Percentiles rank a stretch among this genome's conserved stretches.
Conservation (phyloP, 2,888 invertebrate genomes). For the Dugesia japonica region DNA sequence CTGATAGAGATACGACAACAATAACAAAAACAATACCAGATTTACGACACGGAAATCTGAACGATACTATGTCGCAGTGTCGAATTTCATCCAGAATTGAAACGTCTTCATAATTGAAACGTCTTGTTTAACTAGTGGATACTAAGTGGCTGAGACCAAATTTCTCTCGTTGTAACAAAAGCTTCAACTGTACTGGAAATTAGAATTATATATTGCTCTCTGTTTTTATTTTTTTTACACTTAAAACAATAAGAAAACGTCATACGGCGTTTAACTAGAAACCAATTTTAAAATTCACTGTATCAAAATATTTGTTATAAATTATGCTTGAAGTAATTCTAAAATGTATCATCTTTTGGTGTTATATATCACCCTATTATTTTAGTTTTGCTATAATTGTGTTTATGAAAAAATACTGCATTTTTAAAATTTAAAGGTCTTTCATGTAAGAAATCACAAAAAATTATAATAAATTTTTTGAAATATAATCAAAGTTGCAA, state of each 20-base stretch:
- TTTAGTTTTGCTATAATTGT: no score
- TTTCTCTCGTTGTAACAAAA: background rate
- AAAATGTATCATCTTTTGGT: background rate
- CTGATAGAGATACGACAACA: conserved; percentile 20
- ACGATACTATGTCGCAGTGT: background rate
- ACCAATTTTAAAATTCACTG: background rate
- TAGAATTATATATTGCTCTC: background rate
- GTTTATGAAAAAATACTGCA: background rate
- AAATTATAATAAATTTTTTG: no score
- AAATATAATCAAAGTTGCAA: no score
- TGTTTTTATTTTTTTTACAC: background rate
- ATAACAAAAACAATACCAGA: conserved; percentile 20
- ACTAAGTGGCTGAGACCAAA: background rate
- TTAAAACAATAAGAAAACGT: background rate
- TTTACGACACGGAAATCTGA: conserved; percentile 16
- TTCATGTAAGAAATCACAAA: no score
- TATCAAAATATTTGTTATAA: background rate
- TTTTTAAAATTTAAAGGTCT: no score
- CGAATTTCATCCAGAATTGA: conserved; percentile 13
- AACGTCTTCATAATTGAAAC: conserved; percentile 6
- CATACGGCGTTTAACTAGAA: background rate
- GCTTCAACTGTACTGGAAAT: background rate
- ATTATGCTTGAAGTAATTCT: background rate
- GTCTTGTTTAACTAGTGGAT: background rate
- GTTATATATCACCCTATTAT: background rate